These are phyloP conservation scores for Aethes cnicana DNA, from an alignment of 2,888 invertebrate genomes.

Conservation along the genomic window DNA sequence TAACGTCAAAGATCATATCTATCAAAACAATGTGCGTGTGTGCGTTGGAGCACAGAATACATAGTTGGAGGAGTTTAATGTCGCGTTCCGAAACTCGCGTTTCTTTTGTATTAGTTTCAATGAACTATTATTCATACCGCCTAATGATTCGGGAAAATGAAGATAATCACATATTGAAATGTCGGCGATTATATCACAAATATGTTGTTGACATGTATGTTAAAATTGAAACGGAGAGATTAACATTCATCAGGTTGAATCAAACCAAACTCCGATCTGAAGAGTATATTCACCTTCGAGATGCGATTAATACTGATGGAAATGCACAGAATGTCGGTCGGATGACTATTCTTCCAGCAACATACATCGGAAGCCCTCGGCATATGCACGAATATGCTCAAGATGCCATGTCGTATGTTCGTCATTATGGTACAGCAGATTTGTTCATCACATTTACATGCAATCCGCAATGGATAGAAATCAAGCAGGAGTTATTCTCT, in stretches of 20 bases:
- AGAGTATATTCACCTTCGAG: conserved; percentile 40
- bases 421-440: conserved; percentile 45
- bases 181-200: conserved; percentile 35
- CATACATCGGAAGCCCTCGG: conserved; percentile 38
- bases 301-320: conserved; percentile 39
- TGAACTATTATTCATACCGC: conserved; percentile 39
- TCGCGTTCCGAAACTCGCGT: no score
- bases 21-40: no score
- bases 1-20: no score
- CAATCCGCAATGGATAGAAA: conserved; percentile 43
- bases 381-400: conserved; percentile 42
- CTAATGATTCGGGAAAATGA: conserved; percentile 37
- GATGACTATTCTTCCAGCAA: conserved; percentile 44
- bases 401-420: conserved; percentile 46
- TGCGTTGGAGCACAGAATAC: no score
- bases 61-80: no score
- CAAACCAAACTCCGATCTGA: conserved; percentile 37
- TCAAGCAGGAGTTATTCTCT: conserved; percentile 33
- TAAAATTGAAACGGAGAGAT: conserved; percentile 38
- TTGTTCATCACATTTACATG: conserved; percentile 39
- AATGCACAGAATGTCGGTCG: conserved; percentile 42
- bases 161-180: conserved; percentile 37
- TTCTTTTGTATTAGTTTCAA: no score
- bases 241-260: conserved; percentile 37
- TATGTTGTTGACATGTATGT: conserved; percentile 36